A percentile compares a stretch with the other conserved stretches of the same genome.
Conservation (phyloP, 2,113 vertebrate species). For the Chlorocebus sabaeus region DNA sequence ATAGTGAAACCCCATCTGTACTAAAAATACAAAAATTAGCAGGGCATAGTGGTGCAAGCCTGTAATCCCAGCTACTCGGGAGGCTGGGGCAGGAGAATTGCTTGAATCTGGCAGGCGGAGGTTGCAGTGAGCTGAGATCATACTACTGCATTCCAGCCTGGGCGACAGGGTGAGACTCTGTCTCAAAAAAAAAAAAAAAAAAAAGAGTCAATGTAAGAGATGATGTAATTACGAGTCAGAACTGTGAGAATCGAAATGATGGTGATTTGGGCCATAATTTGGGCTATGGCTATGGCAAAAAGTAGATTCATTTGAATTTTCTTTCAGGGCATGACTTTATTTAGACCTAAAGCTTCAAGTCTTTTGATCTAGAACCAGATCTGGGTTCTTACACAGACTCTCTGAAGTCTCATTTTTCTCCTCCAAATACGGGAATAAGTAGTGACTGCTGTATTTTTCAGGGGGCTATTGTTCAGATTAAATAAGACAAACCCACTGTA, state of each 20-base stretch:
- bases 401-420: not conserved
- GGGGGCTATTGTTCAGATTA: not conserved
- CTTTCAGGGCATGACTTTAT: not conserved
- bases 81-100: no score
- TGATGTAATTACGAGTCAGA: not conserved
- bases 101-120: no score
- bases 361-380: not conserved
- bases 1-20: no score
- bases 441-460: not conserved
- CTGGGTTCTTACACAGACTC: not conserved
- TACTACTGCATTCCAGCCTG: no score
- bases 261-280: not conserved
- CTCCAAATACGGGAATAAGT: not conserved
- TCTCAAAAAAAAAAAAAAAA: no score
- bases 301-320: not conserved
- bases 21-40: no score
- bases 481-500: not conserved
- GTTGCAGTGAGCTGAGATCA: no score
- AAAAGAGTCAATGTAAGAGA: no score
- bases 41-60: rapidly evolving
- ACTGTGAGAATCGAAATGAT: not conserved
- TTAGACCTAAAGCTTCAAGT: not conserved
- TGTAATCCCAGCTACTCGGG: no score
- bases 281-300: not conserved
- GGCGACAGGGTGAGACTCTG: no score